These are phyloP conservation scores for Ibidorhyncha struthersii DNA, from an alignment of 2,113 vertebrate species.

Conservation along the genomic window DNA sequence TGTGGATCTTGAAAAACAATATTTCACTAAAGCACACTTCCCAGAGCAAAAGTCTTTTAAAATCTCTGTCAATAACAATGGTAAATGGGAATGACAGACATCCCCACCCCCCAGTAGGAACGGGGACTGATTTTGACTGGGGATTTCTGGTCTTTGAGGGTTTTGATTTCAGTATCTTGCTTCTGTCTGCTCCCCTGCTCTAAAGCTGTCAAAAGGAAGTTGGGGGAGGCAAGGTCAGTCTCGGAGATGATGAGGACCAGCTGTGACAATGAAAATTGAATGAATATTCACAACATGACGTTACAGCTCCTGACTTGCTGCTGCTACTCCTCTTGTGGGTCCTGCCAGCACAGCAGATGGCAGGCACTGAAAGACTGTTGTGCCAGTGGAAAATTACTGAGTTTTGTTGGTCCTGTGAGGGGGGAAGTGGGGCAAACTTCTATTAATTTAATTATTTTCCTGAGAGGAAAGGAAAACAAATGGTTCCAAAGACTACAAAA, in stretches of 20 bases:
- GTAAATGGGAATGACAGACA: background rate
- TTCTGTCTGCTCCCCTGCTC: background rate
- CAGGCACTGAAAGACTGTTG: background rate
- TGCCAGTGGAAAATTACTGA: constrained; percentile 49
- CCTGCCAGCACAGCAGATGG: constrained; percentile 56
- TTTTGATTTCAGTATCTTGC: background rate
- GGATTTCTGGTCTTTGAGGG: background rate
- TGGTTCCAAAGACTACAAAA: background rate
- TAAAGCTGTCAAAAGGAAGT: background rate
- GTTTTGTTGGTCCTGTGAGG: background rate
- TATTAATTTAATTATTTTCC: background rate
- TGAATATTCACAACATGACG: background rate
- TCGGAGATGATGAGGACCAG: background rate
- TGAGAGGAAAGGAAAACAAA: background rate
- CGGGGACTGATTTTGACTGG: background rate
- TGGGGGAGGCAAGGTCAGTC: background rate
- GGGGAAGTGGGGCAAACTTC: background rate
- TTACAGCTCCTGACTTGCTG: constrained; percentile 9
- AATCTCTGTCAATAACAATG: background rate
- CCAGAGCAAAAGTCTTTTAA: background rate
- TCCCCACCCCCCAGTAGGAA: background rate
- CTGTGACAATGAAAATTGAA: constrained; percentile 24
- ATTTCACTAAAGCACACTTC: background rate
- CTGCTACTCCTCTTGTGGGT: constrained; percentile 1
- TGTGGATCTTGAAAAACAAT: background rate